Evolutionary conservation across 2,888 invertebrate genomes (phyloP).

Genomic region (Plebejus argus): DNA sequence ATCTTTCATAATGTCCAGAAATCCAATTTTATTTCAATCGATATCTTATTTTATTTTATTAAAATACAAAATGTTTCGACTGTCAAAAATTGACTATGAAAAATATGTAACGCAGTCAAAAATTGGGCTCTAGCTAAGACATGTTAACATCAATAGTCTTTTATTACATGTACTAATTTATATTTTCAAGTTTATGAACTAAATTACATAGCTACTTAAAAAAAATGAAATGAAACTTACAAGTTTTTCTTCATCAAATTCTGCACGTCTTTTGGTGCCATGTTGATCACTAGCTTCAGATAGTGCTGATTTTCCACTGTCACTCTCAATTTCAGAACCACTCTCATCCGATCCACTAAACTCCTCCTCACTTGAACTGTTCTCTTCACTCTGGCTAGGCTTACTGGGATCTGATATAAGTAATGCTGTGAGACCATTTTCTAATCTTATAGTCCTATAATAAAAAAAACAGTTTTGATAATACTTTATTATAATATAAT

Average conservation of each 20-base stretch:
- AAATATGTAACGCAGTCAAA: too few species aligned
- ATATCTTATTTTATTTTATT: too few species aligned
- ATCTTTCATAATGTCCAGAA: too few species aligned
- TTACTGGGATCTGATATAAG: constrained; percentile 84
- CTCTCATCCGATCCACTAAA: constrained; percentile 57
- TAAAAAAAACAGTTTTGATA: constrained; percentile 14
- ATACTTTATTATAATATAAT: background rate
- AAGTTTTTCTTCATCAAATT: constrained; percentile 74
- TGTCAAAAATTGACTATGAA: too few species aligned
- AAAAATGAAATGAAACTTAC: constrained; percentile 50
- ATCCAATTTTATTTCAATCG: too few species aligned
- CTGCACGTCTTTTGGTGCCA: constrained; percentile 54
- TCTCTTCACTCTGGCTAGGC: constrained; percentile 50
- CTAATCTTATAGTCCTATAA: constrained; percentile 82
- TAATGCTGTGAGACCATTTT: constrained; percentile 87
- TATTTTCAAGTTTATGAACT: background rate
- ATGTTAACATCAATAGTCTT: too few species aligned
- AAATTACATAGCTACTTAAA: background rate
- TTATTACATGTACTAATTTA: too few species aligned
- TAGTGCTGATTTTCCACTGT: constrained; percentile 59
- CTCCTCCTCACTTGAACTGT: constrained; percentile 62
- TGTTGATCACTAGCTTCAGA: constrained; percentile 65
- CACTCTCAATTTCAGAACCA: constrained; percentile 67
- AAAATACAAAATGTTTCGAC: too few species aligned
- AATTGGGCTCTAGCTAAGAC: too few species aligned